These are phyloP conservation scores for Cryptops parisi DNA, from an alignment of 2,888 invertebrate species.

Conservation along the genomic window DNA sequence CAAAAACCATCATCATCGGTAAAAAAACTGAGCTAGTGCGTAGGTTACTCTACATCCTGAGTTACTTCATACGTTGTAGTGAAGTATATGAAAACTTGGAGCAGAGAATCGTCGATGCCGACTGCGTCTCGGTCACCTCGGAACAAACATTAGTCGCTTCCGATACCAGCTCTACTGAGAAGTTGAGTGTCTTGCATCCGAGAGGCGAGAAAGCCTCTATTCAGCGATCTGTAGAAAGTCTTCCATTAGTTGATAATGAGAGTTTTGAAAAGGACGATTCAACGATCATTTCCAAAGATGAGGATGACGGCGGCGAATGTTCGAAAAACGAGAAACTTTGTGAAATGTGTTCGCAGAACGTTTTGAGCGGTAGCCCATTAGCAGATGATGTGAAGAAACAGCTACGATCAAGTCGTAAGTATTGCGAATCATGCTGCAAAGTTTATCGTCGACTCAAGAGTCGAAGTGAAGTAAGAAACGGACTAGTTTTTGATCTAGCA, in stretches of 20 bases:
- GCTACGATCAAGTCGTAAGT: constrained; percentile 5
- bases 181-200: too few relatives aligned
- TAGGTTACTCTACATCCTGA: constrained; percentile 57
- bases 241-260: not conserved
- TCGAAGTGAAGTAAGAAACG: not conserved
- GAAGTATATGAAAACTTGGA: constrained; percentile 37
- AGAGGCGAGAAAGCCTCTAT: not conserved
- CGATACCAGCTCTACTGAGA: not conserved
- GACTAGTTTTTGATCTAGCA: constrained; percentile 1
- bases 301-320: not conserved
- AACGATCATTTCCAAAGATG: not conserved
- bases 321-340: not conserved
- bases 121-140: not conserved
- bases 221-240: not conserved
- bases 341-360: not conserved
- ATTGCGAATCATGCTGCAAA: constrained; percentile 4
- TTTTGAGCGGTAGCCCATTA: not conserved
- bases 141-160: not conserved
- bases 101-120: not conserved
- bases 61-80: constrained; percentile 75
- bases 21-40: constrained; percentile 49
- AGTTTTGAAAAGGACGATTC: not conserved
- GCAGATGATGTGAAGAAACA: not conserved
- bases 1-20: constrained; percentile 57
- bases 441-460: not conserved